Conservation (phyloP, 2,797 vertebrate genomes). For the Cossypha caffra region DNA sequence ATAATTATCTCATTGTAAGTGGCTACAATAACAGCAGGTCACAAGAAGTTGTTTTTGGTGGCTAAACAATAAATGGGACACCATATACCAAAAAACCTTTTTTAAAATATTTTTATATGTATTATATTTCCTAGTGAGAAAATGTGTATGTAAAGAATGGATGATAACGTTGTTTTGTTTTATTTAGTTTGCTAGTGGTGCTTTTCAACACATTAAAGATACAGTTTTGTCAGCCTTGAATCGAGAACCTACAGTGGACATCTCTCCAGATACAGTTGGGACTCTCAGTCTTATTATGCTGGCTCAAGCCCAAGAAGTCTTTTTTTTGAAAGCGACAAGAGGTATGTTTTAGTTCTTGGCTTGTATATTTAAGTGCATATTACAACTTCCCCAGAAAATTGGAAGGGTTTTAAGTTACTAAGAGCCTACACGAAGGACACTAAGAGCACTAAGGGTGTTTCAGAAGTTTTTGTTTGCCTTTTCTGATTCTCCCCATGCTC, state of each 20-base stretch:
- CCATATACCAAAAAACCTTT: not conserved
- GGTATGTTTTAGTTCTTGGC: constrained; percentile 75
- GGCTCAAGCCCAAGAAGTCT: constrained; percentile 98
- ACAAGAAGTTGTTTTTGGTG: not conserved
- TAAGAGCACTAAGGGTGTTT: not conserved
- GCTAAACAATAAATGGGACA: not conserved
- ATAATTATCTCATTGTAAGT: not conserved
- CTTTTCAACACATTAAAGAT: constrained; percentile 97
- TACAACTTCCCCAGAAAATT: not conserved
- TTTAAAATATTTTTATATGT: rapidly evolving
- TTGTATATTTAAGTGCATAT: not conserved
- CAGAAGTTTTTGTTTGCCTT: not conserved
- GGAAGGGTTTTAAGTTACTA: not conserved
- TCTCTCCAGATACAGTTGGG: constrained; percentile 94
- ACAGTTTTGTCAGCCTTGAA: constrained; percentile 93
- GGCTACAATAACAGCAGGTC: not conserved
- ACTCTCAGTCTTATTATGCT: constrained; percentile 96
- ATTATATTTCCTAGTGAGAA: not conserved
- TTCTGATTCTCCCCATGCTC: rapidly evolving
- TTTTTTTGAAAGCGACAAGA: constrained; percentile 96
- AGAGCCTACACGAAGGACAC: not conserved
- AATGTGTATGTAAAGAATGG: not conserved
- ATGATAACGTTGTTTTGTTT: not conserved
- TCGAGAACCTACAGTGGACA: constrained; percentile 96
- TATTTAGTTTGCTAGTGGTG: constrained; percentile 91